Conservation (phyloP, 2,113 vertebrate genomes). For the Semicossyphus pulcher region DNA sequence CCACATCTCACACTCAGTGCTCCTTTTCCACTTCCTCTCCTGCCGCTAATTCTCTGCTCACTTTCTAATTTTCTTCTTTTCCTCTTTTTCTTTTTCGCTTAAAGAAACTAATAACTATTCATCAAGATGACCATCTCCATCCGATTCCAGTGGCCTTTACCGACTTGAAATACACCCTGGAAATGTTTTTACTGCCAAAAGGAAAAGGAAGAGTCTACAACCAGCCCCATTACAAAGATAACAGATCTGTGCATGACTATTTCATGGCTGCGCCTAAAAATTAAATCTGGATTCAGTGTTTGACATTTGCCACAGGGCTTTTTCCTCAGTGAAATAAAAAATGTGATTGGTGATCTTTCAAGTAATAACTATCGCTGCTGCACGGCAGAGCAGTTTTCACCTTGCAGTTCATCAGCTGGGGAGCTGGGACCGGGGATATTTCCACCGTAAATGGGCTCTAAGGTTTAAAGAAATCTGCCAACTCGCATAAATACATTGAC, state of each 20-base stretch:
- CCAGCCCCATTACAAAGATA: constrained; percentile 11
- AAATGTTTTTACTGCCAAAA: constrained; percentile 3
- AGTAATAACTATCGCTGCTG: constrained; percentile 41
- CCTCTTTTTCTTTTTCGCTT: background rate
- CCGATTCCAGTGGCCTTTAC: constrained; percentile 9
- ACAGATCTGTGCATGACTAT: constrained; percentile 17
- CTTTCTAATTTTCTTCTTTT: background rate
- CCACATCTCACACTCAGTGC: background rate
- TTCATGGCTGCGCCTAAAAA: constrained; percentile 31
- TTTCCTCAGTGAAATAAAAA: constrained; percentile 32
- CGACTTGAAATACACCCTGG: constrained; percentile 9
- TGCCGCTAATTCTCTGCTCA: background rate
- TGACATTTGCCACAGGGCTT: constrained; percentile 41
- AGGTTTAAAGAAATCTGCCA: background rate
- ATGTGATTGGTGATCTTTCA: constrained; percentile 42
- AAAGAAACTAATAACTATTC: background rate
- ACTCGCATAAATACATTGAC: background rate
- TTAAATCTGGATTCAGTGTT: constrained; percentile 43
- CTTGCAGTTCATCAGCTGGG: constrained; percentile 29
- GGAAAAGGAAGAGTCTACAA: background rate
- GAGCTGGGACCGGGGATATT: constrained; percentile 9
- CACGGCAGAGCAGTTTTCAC: constrained; percentile 35
- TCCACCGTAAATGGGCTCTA: constrained; percentile 30
- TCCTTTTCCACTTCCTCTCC: background rate
- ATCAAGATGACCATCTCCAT: background rate